phyloP scores from a whole-genome alignment of 2,888 invertebrate species.

The Caradrina kadenii region DNA sequence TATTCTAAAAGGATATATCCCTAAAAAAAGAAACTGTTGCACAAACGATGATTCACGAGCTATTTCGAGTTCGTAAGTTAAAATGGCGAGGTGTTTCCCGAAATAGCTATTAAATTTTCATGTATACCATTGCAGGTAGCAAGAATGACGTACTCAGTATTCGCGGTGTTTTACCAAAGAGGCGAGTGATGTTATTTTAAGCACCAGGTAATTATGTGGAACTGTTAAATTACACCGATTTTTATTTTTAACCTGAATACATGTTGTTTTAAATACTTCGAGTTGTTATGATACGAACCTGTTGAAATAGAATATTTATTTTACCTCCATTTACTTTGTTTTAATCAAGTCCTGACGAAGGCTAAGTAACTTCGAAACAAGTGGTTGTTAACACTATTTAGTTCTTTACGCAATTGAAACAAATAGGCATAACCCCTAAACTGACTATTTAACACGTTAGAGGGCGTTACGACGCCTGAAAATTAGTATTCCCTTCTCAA shows the following conservation, averaged over 20 bases:
- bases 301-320: slow-evolving; percentile 3
- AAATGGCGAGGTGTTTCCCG: slow-evolving; percentile 17
- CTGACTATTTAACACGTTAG: slow-evolving; percentile 61
- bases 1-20: neutral
- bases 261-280: neutral
- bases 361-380: slow-evolving; percentile 19
- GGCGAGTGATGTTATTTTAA: slow-evolving; percentile 64
- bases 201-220: slow-evolving; percentile 11
- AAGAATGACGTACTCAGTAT: slow-evolving; percentile 84
- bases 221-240: neutral
- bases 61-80: slow-evolving; percentile 4
- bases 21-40: neutral
- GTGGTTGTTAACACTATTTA: slow-evolving; percentile 34
- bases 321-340: slow-evolving; percentile 5
- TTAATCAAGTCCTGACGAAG: slow-evolving; percentile 18
- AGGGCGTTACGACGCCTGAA: slow-evolving; percentile 52
- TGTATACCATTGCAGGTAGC: slow-evolving; percentile 78
- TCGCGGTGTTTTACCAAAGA: slow-evolving; percentile 85
- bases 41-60: slow-evolving; percentile 9
- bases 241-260: slow-evolving; percentile 4
- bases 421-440: slow-evolving; percentile 46
- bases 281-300: neutral
- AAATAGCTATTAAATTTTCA: slow-evolving; percentile 23
- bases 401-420: slow-evolving; percentile 58
- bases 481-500: slow-evolving; percentile 63